Conservation (phyloP, 2,888 invertebrate genomes). For the Agrochola circellaris region DNA sequence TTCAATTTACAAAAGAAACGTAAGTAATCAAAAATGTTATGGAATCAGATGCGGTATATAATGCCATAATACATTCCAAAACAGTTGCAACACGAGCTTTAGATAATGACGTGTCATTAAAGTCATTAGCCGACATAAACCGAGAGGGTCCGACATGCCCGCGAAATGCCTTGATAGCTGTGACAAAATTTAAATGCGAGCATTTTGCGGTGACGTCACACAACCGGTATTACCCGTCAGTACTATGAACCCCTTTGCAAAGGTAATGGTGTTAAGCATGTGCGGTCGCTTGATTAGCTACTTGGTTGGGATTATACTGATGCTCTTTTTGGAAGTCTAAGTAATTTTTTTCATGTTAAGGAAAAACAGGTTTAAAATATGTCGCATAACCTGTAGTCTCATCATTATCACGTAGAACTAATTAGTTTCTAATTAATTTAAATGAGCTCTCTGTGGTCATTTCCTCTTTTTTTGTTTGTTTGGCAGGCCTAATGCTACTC, state of each 20-base stretch:
- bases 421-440: conserved; percentile 21
- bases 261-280: conserved; percentile 31
- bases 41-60: background rate
- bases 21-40: background rate
- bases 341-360: background rate
- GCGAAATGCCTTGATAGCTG: conserved; percentile 53
- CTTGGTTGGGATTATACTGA: background rate
- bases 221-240: conserved; percentile 39
- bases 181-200: conserved; percentile 53
- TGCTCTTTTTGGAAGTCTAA: background rate
- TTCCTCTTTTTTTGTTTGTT: conserved; percentile 24
- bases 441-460: conserved; percentile 2
- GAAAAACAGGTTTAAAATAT: background rate
- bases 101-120: conserved; percentile 48
- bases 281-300: conserved; percentile 2
- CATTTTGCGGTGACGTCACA: conserved; percentile 57
- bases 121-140: conserved; percentile 43
- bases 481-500: conserved; percentile 43
- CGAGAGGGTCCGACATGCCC: conserved; percentile 31
- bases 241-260: conserved; percentile 30
- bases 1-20: conserved; percentile 1
- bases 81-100: conserved; percentile 32
- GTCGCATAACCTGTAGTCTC: background rate
- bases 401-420: background rate
- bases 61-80: conserved; percentile 11